A percentile compares a stretch with the other conserved stretches of the same genome.
phyloP scores from a whole-genome alignment of 1,140 invertebrate genomes.

The Magallana ariakensis region DNA sequence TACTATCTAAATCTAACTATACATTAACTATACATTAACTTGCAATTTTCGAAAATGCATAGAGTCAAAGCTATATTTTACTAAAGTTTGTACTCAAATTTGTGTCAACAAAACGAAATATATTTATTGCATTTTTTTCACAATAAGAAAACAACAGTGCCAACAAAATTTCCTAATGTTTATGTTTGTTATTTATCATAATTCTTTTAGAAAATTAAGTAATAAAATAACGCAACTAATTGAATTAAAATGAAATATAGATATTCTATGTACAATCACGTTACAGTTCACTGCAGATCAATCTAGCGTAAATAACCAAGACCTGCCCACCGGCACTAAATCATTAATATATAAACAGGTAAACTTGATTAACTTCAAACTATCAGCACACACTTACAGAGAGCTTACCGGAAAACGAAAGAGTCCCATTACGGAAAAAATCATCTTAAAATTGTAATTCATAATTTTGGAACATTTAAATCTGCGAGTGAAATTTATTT shows the following conservation, averaged over 20 bases:
- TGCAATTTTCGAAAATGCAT: no score
- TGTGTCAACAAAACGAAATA: no score
- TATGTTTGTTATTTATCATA: background rate
- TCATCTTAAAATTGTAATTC: background rate
- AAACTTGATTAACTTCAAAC: slow-evolving; percentile 17
- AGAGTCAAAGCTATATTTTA: no score
- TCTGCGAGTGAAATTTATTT: slow-evolving; percentile 24
- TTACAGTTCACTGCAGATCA: slow-evolving; percentile 22
- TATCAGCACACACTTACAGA: background rate
- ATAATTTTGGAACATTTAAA: slow-evolving; percentile 41
- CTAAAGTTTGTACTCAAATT: no score
- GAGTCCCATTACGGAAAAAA: background rate
- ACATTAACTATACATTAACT: no score
- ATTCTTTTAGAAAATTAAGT: background rate
- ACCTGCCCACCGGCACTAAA: slow-evolving; percentile 30
- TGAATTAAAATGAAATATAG: background rate
- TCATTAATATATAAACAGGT: slow-evolving; percentile 24
- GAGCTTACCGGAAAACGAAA: background rate
- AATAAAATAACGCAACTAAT: background rate
- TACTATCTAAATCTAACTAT: background rate
- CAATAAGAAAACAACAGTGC: no score
- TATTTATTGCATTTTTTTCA: no score
- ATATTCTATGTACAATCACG: slow-evolving; percentile 20
- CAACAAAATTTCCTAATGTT: no score
- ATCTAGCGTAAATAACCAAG: slow-evolving; percentile 37